Base-by-base conservation (phyloP, 2,797 vertebrate species). In the Todus mexicanus region DNA sequence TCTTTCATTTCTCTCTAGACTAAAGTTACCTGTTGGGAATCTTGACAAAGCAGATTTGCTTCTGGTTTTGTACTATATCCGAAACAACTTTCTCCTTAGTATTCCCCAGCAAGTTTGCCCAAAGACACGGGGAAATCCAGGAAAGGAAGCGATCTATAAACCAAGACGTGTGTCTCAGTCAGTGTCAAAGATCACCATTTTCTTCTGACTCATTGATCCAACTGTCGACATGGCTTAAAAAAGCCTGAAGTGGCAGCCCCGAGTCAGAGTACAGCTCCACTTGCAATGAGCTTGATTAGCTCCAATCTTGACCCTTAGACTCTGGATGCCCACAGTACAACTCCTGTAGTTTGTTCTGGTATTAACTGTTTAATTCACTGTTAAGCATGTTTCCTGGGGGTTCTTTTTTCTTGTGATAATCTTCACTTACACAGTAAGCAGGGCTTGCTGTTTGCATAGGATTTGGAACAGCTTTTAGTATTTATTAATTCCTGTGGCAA, bases 261-360 rank as follows among this genome's bases (percentile, higher is more conserved):
- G 43, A 93, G 78, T 86, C 93, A 94, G 92, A 92, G 93, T 91
- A 91, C 94, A 94, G 82, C 76, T 86, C 73, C 25, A 33, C 42
- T 84, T 78, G 31, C 85, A 87, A 87, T 57, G 21, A 60, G 17
- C 64, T 95, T 60, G 66, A 66, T 85, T 81, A 13, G 42, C 42
- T 86, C 80, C 35, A 77, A 68, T 89, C 87, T 92, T 86, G 96
- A 97, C 96, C 96, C 96, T 97, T 97, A 95, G 96, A 98, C 96
- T 96, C 83, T 91, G 74, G 61, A 70, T 89, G 43, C 61, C 50
- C 25, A 29, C 53, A 78, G 65, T 93, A 43, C 40, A 43, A 19
- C 69, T 47, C 33, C 3, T 11, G 50, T 54, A 80, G 85, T 87
- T 74, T 84, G 93, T 90, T 91, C 90, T 11, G 23, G 7, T 94